Percentiles rank a stretch among this genome's conserved stretches.
Evolutionary conservation across 2,888 invertebrate genomes (phyloP).

Genomic region (Leptinotarsa juncta): DNA sequence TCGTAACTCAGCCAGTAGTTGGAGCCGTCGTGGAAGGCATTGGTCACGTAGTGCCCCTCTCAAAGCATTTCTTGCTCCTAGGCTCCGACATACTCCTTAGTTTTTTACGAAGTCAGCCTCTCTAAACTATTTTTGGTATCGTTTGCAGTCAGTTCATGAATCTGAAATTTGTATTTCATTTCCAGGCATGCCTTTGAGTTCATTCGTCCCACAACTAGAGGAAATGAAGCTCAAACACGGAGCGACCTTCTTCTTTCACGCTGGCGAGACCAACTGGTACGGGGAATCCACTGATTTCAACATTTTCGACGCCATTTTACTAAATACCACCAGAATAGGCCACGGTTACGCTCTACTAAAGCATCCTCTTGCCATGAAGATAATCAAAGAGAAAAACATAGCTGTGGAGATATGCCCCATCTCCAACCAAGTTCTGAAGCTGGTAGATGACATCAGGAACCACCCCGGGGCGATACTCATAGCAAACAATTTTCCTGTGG

Average conservation of each 20-base stretch:
- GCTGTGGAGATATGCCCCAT: conserved; percentile 83
- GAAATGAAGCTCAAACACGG: conserved; percentile 40
- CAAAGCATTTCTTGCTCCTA: too few species aligned
- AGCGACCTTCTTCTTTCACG: conserved; percentile 58
- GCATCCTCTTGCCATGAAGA: conserved; percentile 74
- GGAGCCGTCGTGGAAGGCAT: too few species aligned
- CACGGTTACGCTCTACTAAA: conserved; percentile 81
- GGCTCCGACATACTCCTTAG: too few species aligned
- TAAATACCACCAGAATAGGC: conserved; percentile 81
- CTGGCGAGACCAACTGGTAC: conserved; percentile 82
- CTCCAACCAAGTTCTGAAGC: conserved; percentile 78
- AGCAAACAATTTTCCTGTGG: conserved; percentile 76
- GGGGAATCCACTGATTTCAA: conserved; percentile 77
- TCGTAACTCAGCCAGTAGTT: too few species aligned
- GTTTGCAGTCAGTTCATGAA: too few species aligned
- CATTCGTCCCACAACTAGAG: conserved; percentile 67
- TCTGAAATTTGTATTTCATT: not conserved
- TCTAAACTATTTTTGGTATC: too few species aligned
- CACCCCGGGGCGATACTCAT: conserved; percentile 78
- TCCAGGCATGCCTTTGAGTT: conserved; percentile 68
- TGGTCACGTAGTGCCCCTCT: too few species aligned
- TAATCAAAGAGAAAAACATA: conserved; percentile 71
- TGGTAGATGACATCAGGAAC: conserved; percentile 79
- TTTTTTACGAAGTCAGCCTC: too few species aligned
- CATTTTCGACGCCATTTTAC: conserved; percentile 78